These are phyloP conservation scores for Australoheros scitulus DNA, from an alignment of 2,113 vertebrate species.

Conservation along the genomic window DNA sequence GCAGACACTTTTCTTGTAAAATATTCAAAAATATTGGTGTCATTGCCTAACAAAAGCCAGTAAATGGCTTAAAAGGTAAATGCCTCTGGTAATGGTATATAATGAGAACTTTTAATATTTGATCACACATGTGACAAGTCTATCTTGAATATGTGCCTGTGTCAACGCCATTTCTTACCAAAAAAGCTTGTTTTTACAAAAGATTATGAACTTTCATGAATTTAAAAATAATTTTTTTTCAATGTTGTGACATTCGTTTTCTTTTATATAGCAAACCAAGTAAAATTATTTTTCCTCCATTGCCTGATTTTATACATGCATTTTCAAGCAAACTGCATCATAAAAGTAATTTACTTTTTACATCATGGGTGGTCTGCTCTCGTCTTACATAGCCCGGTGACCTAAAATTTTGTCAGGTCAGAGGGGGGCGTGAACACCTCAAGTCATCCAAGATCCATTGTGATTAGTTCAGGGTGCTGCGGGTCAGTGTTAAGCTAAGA, in stretches of 20 bases:
- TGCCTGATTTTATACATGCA: background rate
- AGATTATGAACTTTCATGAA: background rate
- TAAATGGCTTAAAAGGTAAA: background rate
- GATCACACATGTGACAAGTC: background rate
- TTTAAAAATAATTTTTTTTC: background rate
- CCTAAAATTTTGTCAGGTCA: constrained; percentile 57
- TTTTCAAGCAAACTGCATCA: background rate
- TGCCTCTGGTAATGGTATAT: background rate
- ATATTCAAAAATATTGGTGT: background rate
- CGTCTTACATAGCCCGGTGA: constrained; percentile 23
- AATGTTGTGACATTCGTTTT: background rate
- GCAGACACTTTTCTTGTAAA: background rate
- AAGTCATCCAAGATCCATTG: constrained; percentile 59
- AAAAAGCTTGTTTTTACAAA: background rate
- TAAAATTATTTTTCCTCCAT: background rate
- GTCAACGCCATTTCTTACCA: background rate
- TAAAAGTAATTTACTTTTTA: constrained; percentile 3
- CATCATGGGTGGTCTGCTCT: constrained; percentile 51
- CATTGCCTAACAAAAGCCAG: background rate
- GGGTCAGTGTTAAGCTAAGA: constrained; percentile 63
- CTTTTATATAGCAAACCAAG: background rate
- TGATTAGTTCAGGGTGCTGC: constrained; percentile 70
- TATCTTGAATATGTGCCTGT: background rate
- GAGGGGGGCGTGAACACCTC: constrained; percentile 53
- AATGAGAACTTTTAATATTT: background rate